Evolutionary conservation across 2,113 vertebrate species (phyloP).

Genomic region (Echinops telfairi): DNA sequence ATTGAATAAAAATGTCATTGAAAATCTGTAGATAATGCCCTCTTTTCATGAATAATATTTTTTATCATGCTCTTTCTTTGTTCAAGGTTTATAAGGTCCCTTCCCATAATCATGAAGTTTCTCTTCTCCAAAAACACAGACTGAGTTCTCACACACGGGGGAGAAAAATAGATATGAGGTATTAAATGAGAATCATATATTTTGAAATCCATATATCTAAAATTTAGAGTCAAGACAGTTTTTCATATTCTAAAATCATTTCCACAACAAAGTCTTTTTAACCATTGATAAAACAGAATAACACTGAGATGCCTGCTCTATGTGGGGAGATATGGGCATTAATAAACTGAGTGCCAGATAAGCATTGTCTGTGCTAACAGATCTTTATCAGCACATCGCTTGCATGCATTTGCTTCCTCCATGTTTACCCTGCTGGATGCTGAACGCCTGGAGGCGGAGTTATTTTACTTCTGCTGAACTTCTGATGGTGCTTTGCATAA

Average conservation of each 20-base stretch:
- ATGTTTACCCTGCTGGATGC: conserved; percentile 21
- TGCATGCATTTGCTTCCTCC: conserved; percentile 20
- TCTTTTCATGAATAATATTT: conserved; percentile 42
- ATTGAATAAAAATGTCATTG: neutral
- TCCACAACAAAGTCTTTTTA: neutral
- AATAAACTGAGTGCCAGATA: neutral
- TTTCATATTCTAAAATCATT: neutral
- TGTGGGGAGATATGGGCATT: neutral
- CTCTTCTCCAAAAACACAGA: neutral
- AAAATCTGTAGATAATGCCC: neutral
- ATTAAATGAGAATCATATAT: neutral
- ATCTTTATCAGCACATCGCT: neutral
- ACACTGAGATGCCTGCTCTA: neutral
- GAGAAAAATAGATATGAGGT: too few species aligned
- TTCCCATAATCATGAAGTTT: conserved; percentile 17
- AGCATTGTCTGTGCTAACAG: neutral
- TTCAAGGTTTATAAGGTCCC: neutral
- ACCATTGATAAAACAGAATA: conserved; percentile 7
- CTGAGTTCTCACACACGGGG: neutral
- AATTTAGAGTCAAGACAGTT: neutral
- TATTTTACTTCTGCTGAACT: neutral
- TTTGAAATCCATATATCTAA: conserved; percentile 17
- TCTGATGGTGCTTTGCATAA: neutral
- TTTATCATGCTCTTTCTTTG: conserved; percentile 17
- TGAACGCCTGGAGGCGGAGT: neutral